Percentiles rank a stretch among this genome's conserved stretches.
Conservation (phyloP, 2,888 invertebrate genomes). For the Embidobia sp. region DNA sequence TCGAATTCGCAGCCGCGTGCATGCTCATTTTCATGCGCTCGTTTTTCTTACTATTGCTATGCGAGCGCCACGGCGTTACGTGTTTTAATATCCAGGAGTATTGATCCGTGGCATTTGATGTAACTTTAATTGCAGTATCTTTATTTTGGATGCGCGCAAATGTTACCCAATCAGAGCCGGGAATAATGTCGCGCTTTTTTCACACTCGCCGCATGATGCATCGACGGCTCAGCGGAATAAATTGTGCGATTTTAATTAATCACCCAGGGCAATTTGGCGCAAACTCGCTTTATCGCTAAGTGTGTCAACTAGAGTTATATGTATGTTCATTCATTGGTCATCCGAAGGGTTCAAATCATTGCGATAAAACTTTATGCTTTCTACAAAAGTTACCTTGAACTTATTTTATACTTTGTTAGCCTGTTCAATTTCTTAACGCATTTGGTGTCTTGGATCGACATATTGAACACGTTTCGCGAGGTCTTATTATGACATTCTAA, state of each 20-base stretch:
- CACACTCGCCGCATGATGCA: not conserved
- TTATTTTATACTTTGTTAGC: not conserved
- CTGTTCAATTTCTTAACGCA: too few relatives aligned
- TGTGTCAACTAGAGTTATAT: too few relatives aligned
- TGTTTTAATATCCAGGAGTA: constrained; percentile 9
- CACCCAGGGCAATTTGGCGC: not conserved
- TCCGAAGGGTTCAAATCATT: too few relatives aligned
- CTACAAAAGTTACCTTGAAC: not conserved
- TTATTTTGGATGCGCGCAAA: constrained; percentile 7
- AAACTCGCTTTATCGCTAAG: too few relatives aligned
- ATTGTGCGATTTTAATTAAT: constrained; percentile 4
- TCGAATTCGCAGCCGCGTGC: too few relatives aligned
- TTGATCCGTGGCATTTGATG: constrained; percentile 10
- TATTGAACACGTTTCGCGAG: too few relatives aligned
- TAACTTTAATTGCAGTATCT: constrained; percentile 21
- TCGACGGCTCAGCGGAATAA: not conserved
- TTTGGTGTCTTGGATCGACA: too few relatives aligned
- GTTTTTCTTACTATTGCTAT: constrained; percentile 2
- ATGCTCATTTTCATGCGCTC: too few relatives aligned
- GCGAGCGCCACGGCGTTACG: not conserved
- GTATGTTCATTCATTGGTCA: too few relatives aligned
- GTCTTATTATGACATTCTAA: too few relatives aligned
- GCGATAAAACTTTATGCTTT: too few relatives aligned
- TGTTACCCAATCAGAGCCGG: not conserved
- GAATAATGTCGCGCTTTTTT: not conserved